A percentile compares a stretch with the other conserved stretches of the same genome.
These are phyloP conservation scores for Dyspetes luteomarginatus DNA, from an alignment of 2,888 invertebrate genomes.

Conservation along the genomic window DNA sequence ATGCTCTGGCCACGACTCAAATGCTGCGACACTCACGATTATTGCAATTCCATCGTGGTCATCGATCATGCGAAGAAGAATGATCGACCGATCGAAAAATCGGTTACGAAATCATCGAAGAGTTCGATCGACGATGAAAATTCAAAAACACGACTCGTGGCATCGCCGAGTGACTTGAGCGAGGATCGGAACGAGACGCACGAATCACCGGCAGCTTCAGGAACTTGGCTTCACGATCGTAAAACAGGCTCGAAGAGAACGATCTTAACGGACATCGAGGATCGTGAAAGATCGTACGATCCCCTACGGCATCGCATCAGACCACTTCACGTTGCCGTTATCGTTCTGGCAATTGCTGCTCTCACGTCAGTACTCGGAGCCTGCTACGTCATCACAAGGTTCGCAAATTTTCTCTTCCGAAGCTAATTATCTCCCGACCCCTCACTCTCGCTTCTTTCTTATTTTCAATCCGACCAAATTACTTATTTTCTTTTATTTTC, in stretches of 20 bases:
- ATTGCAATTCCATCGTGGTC: slow-evolving; percentile 73
- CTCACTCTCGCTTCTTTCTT: slow-evolving; percentile 22
- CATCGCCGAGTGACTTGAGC: slow-evolving; percentile 7
- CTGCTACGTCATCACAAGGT: slow-evolving; percentile 79
- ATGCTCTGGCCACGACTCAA: slow-evolving; percentile 74
- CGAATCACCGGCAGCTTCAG: slow-evolving; percentile 9
- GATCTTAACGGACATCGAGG: slow-evolving; percentile 37
- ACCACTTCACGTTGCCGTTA: slow-evolving; percentile 74
- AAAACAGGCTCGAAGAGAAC: slow-evolving; percentile 29
- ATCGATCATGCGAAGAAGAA: slow-evolving; percentile 52
- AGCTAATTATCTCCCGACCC: slow-evolving; percentile 26
- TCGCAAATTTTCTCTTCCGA: slow-evolving; percentile 24
- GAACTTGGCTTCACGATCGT: slow-evolving; percentile 39
- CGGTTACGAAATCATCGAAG: slow-evolving; percentile 10
- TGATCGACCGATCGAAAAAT: slow-evolving; percentile 30
- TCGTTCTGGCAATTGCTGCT: slow-evolving; percentile 75
- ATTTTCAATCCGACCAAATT: too few species aligned
- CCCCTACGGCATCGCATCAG: slow-evolving; percentile 51
- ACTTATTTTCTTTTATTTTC: too few species aligned
- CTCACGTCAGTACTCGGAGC: slow-evolving; percentile 77
- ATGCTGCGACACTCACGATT: slow-evolving; percentile 77
- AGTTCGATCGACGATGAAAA: slow-evolving; percentile 21
- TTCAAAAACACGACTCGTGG: neutral
- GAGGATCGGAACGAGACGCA: slow-evolving; percentile 33
- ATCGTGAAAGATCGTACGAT: slow-evolving; percentile 59